phyloP scores from a whole-genome alignment of 2,113 vertebrate genomes.

The Condylura cristata region DNA sequence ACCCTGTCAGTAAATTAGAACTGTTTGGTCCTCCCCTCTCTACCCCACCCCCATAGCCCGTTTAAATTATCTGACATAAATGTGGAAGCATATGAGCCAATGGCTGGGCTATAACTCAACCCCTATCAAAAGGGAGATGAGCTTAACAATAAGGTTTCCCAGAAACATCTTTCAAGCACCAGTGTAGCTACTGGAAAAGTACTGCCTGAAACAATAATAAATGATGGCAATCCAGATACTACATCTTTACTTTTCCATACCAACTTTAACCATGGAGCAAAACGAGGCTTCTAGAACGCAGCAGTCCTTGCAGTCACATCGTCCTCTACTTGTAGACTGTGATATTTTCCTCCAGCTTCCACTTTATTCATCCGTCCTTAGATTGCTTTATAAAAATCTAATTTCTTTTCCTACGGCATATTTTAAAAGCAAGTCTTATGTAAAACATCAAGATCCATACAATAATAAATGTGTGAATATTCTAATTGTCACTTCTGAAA shows the following conservation, averaged over 20 bases:
- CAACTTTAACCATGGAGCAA: background rate
- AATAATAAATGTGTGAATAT: background rate
- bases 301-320: background rate
- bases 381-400: background rate
- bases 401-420: background rate
- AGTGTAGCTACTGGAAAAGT: background rate
- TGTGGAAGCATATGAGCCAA: background rate
- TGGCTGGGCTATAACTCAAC: background rate
- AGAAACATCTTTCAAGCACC: constrained; percentile 48
- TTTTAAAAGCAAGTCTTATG: background rate
- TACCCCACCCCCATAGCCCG: background rate
- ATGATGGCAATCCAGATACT: background rate
- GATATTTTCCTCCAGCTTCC: background rate
- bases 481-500: background rate
- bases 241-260: background rate
- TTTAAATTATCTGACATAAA: background rate
- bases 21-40: background rate
- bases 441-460: background rate
- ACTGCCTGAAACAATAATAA: constrained; percentile 18
- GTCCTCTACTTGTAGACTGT: background rate
- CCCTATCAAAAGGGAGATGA: background rate
- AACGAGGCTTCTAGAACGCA: background rate
- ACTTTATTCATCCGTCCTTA: background rate
- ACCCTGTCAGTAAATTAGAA: background rate
- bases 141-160: constrained; percentile 40